Percentiles rank a stretch among this genome's conserved stretches.
These are phyloP conservation scores for Pygoscelis adeliae DNA, from an alignment of 2,113 vertebrate genomes.

Conservation along the genomic window DNA sequence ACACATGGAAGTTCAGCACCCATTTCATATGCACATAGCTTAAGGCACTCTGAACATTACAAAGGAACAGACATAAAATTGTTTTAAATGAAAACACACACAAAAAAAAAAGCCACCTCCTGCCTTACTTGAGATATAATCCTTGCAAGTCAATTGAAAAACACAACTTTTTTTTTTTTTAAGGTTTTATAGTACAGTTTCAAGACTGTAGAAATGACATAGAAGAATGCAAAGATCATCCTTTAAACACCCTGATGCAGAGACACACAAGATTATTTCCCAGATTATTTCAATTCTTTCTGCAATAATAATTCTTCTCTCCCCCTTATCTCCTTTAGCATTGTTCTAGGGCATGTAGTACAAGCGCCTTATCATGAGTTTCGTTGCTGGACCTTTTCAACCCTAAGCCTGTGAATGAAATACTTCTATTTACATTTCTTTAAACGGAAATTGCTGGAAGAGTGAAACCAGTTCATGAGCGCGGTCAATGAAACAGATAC, in stretches of 20 bases:
- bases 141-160: background rate
- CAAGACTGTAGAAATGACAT: background rate
- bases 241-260: background rate
- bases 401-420: background rate
- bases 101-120: background rate
- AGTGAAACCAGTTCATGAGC: background rate
- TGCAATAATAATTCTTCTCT: background rate
- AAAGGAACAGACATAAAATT: background rate
- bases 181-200: background rate
- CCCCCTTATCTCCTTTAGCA: background rate
- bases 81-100: background rate
- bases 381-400: background rate
- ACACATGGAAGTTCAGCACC: background rate
- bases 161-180: rapidly evolving
- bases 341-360: background rate
- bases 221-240: background rate
- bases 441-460: background rate
- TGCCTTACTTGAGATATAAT: background rate
- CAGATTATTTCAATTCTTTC: background rate
- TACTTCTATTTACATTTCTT: background rate
- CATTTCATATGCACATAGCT: background rate
- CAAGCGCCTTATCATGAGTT: background rate
- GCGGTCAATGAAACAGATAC: background rate
- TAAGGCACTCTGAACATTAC: background rate
- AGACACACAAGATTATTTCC: background rate